Conservation (phyloP, 2,797 vertebrate species). For the Sebastes diploproa region DNA sequence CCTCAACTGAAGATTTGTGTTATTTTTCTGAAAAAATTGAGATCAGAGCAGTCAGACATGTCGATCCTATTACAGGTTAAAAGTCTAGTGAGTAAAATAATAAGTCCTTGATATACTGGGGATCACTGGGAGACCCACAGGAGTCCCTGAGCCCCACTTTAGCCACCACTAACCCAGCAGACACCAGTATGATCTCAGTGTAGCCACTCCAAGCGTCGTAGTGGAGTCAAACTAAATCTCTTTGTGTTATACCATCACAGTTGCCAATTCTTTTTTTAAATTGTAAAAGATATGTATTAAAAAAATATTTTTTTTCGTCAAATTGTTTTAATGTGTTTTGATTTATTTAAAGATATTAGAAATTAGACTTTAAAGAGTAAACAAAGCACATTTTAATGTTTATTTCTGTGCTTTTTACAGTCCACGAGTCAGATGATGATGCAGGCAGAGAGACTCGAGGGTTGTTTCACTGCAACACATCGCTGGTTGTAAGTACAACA, state of each 20-base stretch:
- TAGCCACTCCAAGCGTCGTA: neutral
- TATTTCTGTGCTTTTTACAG: neutral
- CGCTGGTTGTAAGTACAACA: neutral
- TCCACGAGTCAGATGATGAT: neutral
- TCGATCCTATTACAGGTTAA: neutral
- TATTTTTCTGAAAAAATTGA: neutral
- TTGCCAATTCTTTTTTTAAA: neutral
- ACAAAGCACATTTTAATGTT: neutral
- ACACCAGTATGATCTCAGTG: neutral
- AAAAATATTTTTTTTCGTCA: neutral
- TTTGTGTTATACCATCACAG: neutral
- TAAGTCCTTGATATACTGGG: neutral
- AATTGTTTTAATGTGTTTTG: neutral
- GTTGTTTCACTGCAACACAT: neutral
- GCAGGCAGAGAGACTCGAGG: neutral
- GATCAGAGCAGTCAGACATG: neutral
- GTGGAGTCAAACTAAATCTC: neutral
- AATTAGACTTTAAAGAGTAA: neutral
- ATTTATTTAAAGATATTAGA: neutral
- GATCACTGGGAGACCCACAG: neutral
- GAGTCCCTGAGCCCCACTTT: slow-evolving; percentile 19
- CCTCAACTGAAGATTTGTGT: neutral
- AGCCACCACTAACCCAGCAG: neutral
- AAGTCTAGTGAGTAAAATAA: slow-evolving; percentile 23
- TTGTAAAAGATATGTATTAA: neutral